These are phyloP conservation scores for Sympetrum striolatum DNA, from an alignment of 2,888 invertebrate genomes.

Conservation along the genomic window DNA sequence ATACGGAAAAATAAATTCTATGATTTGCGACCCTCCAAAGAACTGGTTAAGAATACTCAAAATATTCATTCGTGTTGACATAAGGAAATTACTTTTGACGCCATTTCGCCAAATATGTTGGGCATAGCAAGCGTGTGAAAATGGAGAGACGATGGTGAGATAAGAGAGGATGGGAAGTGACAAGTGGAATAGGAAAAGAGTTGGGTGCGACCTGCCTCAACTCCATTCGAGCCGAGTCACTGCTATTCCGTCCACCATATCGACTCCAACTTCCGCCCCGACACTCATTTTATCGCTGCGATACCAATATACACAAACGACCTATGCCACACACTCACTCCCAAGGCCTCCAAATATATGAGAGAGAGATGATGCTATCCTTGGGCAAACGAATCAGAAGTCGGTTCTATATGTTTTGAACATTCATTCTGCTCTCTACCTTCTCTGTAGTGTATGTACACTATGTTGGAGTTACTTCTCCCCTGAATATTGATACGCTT, in stretches of 20 bases:
- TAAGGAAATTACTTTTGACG: too few relatives aligned
- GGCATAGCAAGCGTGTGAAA: neutral
- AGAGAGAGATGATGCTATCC: neutral
- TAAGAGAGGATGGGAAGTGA: neutral
- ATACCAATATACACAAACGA: slow-evolving; percentile 33
- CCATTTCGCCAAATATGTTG: neutral
- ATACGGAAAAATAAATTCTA: too few relatives aligned
- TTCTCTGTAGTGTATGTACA: too few relatives aligned
- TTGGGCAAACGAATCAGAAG: too few relatives aligned
- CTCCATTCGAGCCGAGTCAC: neutral
- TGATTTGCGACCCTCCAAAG: too few relatives aligned
- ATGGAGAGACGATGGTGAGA: neutral
- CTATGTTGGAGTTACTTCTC: too few relatives aligned
- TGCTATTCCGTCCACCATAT: neutral
- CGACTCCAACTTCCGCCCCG: slow-evolving; percentile 19
- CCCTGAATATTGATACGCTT: too few relatives aligned
- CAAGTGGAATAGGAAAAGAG: neutral
- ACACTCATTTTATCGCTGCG: slow-evolving; percentile 15
- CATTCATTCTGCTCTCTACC: too few relatives aligned
- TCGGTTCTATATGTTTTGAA: too few relatives aligned
- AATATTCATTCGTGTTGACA: too few relatives aligned
- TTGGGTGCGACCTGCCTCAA: neutral
- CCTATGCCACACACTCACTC: neutral
- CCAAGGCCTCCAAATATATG: neutral
- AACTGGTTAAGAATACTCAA: too few relatives aligned